These are phyloP conservation scores for Elanoides forficatus DNA, from an alignment of 2,113 vertebrate species.

Conservation along the genomic window DNA sequence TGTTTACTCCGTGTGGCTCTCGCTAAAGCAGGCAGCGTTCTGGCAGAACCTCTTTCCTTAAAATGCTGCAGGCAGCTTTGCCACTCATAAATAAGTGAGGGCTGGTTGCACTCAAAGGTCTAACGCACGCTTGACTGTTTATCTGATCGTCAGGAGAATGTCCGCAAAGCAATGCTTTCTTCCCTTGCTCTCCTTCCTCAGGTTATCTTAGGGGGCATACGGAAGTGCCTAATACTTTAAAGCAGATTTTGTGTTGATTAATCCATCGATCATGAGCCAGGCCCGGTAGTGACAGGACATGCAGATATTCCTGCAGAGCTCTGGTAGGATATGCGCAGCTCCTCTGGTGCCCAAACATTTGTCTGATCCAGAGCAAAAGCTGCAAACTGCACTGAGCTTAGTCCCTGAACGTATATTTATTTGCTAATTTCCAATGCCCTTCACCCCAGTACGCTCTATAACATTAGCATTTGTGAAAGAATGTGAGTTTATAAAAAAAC, in stretches of 20 bases:
- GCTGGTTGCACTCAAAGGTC: not conserved
- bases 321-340: not conserved
- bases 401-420: not conserved
- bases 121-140: not conserved
- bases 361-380: not conserved
- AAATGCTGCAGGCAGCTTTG: not conserved
- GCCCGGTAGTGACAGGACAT: rapidly evolving
- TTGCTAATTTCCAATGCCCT: not conserved
- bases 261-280: rapidly evolving
- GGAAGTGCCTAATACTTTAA: not conserved
- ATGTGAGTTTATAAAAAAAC: not conserved
- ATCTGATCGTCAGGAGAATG: not conserved
- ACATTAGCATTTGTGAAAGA: not conserved
- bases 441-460: not conserved
- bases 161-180: not conserved
- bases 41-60: not conserved
- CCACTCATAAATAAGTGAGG: rapidly evolving
- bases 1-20: not conserved
- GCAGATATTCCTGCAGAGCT: not conserved
- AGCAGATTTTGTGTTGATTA: not conserved
- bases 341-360: rapidly evolving
- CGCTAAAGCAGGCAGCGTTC: not conserved
- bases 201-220: rapidly evolving
- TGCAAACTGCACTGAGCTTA: not conserved
- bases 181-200: not conserved